These are phyloP conservation scores for Mormyrus hasselquistii DNA, from an alignment of 2,797 vertebrate genomes.

Conservation along the genomic window DNA sequence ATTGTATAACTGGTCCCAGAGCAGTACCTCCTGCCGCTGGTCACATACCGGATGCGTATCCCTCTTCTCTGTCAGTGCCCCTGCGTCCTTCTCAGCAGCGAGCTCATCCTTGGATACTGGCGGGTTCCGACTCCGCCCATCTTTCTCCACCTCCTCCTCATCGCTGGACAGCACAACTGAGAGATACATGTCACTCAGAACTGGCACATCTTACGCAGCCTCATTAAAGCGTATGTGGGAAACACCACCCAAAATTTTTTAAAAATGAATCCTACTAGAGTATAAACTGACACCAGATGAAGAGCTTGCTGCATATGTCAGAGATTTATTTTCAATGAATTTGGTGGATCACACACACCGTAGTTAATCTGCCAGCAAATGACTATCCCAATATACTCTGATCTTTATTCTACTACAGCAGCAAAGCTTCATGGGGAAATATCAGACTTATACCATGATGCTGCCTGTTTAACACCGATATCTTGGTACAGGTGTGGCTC, in stretches of 20 bases:
- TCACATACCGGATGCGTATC: neutral
- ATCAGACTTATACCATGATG: neutral
- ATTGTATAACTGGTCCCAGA: neutral
- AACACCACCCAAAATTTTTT: neutral
- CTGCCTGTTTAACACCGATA: neutral
- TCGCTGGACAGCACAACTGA: constrained; percentile 15
- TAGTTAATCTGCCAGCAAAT: neutral
- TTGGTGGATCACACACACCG: neutral
- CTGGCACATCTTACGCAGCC: neutral
- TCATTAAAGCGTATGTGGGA: neutral
- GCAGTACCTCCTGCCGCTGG: neutral
- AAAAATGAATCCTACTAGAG: neutral
- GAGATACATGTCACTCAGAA: neutral
- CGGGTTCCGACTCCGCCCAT: neutral
- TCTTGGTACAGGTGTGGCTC: neutral
- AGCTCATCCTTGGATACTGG: neutral
- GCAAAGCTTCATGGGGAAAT: neutral
- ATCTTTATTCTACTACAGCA: neutral
- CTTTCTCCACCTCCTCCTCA: constrained; percentile 9
- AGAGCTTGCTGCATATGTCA: neutral
- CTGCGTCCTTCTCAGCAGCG: neutral
- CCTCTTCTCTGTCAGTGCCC: neutral
- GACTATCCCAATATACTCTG: neutral
- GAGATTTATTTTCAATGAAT: neutral
- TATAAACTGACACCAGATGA: neutral